Percentiles rank a stretch among this genome's conserved stretches.
phyloP scores from a whole-genome alignment of 2,113 vertebrate species.

The Calypte anna region DNA sequence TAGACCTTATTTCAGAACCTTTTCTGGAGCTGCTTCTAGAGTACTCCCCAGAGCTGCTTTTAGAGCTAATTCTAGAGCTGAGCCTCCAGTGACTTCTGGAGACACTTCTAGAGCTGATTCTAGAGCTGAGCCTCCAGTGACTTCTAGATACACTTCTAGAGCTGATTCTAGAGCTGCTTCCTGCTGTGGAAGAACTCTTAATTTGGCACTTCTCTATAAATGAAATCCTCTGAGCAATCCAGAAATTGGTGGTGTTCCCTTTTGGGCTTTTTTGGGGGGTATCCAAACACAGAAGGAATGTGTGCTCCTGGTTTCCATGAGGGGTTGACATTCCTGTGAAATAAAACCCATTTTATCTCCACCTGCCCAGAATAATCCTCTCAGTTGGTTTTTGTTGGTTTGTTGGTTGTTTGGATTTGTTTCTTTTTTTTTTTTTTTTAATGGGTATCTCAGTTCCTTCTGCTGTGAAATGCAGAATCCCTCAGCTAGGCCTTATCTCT shows the following conservation, averaged over 20 bases:
- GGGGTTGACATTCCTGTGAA: not conserved
- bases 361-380: not conserved
- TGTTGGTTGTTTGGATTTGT: no score
- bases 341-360: not conserved
- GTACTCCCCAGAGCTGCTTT: no score
- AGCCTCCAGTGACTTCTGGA: no score
- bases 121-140: no score
- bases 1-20: no score
- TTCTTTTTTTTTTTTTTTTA: not conserved
- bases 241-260: not conserved
- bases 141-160: no score
- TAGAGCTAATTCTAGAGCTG: no score
- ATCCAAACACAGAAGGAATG: not conserved
- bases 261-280: not conserved
- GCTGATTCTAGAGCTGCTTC: not conserved
- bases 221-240: not conserved
- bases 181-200: constrained; percentile 17
- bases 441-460: not conserved
- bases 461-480: not conserved
- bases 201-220: not conserved
- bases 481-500: not conserved
- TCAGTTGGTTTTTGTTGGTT: no score
- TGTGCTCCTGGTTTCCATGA: not conserved
- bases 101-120: no score
- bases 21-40: no score